Evolutionary conservation across 1,140 invertebrate genomes (phyloP), one percentile per base, ranked within the genome.

Genomic region (Argopecten irradians): DNA sequence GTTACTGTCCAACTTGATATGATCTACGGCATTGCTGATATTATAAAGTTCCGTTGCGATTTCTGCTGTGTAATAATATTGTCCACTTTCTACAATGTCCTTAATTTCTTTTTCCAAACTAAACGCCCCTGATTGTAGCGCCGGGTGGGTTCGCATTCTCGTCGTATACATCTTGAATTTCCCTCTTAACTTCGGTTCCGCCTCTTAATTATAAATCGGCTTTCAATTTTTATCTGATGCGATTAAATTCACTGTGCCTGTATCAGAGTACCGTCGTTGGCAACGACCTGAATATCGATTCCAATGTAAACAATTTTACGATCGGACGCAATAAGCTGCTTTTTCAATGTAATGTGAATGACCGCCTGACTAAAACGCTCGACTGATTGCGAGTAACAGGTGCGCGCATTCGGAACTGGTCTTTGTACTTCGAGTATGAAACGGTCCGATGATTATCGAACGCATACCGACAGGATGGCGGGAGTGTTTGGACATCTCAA

Each of bases 11-110:
- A 95, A 88, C 22, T 89, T 91, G 19, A 95, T 88, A 90, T 95
- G 94, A 35, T 94, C 91, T n/a, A 94, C 43, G n/a, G 92, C 94
- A 90, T 93, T 94, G 34, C 91, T 90, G 82, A 94, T 93, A n/a
- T 91, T 89, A 1, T 92, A 89, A 34, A 94, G 82, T 86, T 95
- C 94, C 35, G 92, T 88, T 14, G 92, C 92, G 39, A 94, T 90
- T 85, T 95, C 94, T 43, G 93, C 92, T 13, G 94, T 95, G 36
- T 92, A 92, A 87, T 95, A 95, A 87, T 90, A 94, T 22, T 93
- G 89, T 84, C 93, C 93, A 84, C 91, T 93, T 55, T 88, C 83
- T 19, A 92, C 82, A 55, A 94, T 87, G n/a, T 94, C 92, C 3
- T 84, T 46, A 55, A 94, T 92, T 86, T 94, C 92, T 14, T 84